Evolutionary conservation across 35 echinoderm and acorn worm species (phyloP).

Genomic region (Ophiothrix spiculata): DNA sequence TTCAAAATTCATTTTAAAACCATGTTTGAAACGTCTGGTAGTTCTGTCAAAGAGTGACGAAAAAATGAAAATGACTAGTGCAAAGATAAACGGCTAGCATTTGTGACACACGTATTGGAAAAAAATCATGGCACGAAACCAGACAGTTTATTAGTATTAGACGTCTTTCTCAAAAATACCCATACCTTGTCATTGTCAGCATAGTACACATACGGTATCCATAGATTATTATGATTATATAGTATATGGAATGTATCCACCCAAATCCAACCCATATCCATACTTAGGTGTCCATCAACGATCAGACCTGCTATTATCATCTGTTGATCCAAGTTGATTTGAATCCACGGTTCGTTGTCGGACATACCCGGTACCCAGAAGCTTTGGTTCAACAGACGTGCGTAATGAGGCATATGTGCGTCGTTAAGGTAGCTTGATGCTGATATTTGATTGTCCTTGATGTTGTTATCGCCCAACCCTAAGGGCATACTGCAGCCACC

Average conservation of each 20-base stretch:
- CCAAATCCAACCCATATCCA: background rate
- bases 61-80: too few relatives aligned
- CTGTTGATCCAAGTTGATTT: background rate
- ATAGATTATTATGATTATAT: background rate
- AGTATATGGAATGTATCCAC: background rate
- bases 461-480: background rate
- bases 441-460: background rate
- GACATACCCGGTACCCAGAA: background rate
- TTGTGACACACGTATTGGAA: too few relatives aligned
- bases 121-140: too few relatives aligned
- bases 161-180: too few relatives aligned
- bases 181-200: background rate
- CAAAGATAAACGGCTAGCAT: too few relatives aligned
- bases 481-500: background rate
- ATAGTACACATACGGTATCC: background rate
- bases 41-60: too few relatives aligned
- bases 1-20: too few relatives aligned
- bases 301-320: background rate
- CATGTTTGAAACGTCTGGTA: too few relatives aligned
- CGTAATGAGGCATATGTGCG: background rate
- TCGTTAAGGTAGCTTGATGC: background rate
- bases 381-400: background rate
- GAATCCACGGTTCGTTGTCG: background rate
- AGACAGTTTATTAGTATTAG: too few relatives aligned
- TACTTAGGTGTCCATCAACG: background rate